phyloP scores from a whole-genome alignment of 2,797 vertebrate species.

The Lithobates pipiens region DNA sequence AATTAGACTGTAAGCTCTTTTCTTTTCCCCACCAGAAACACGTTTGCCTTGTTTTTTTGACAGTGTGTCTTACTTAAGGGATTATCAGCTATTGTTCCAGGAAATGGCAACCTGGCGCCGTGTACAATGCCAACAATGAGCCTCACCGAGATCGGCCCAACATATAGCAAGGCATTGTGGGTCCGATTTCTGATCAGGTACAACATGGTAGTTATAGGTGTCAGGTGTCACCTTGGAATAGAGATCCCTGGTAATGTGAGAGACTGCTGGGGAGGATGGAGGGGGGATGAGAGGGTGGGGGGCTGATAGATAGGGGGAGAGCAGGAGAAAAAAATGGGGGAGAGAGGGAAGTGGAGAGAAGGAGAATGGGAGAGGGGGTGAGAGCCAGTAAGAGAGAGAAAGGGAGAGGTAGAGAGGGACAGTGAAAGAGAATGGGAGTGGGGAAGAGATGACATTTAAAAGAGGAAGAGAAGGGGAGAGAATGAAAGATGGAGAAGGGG shows the following conservation, averaged over 20 bases:
- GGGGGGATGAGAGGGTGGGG: too few species aligned
- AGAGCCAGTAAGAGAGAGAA: too few species aligned
- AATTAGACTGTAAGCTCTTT: constrained; percentile 20
- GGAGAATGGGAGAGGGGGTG: too few species aligned
- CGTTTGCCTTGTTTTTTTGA: constrained; percentile 7
- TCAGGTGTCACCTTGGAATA: neutral
- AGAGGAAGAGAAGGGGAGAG: too few species aligned
- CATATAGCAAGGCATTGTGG: neutral
- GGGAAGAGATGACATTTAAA: too few species aligned
- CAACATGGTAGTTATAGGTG: neutral
- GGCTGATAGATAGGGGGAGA: too few species aligned
- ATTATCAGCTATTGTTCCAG: neutral
- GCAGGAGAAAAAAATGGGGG: too few species aligned
- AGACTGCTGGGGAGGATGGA: neutral
- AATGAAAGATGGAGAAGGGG: too few species aligned
- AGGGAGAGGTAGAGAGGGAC: too few species aligned
- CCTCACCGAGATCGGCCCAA: neutral
- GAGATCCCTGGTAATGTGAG: neutral
- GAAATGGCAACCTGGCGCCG: constrained; percentile 3
- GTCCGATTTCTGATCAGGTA: neutral
- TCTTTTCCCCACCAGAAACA: neutral
- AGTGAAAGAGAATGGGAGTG: too few species aligned
- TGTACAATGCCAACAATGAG: neutral
- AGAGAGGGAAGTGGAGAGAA: too few species aligned
- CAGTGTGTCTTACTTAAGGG: constrained; percentile 1